Conservation (phyloP, 2,888 invertebrate genomes). For the Harmothoe impar region DNA sequence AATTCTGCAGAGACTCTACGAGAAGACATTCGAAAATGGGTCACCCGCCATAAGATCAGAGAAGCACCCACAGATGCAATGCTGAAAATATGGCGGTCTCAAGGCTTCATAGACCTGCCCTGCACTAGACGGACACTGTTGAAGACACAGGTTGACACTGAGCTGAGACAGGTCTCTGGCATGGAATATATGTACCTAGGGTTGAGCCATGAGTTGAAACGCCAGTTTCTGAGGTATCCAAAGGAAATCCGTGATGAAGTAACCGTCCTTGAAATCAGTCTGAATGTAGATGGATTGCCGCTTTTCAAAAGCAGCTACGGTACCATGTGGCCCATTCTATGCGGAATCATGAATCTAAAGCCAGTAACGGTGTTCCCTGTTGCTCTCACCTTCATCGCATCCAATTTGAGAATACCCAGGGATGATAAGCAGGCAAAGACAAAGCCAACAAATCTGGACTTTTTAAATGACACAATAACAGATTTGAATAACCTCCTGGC, state of each 20-base stretch:
- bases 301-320: conserved; percentile 26
- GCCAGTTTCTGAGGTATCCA: background rate
- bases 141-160: background rate
- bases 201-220: background rate
- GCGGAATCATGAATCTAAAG: background rate
- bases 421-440: too few relatives aligned
- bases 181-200: conserved; percentile 6
- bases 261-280: background rate
- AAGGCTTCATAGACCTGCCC: background rate
- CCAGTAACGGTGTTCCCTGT: conserved; percentile 43
- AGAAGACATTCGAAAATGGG: too few relatives aligned
- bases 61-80: too few relatives aligned
- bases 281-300: conserved; percentile 56
- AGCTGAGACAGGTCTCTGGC: background rate
- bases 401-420: too few relatives aligned
- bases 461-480: background rate
- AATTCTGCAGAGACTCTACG: too few relatives aligned
- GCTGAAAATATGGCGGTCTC: background rate
- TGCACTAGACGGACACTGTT: background rate
- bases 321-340: conserved; percentile 48
- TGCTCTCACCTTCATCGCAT: conserved; percentile 9
- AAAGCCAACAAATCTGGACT: conserved; percentile 57
- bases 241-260: background rate
- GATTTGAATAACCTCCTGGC: background rate
- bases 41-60: too few relatives aligned